Percentiles rank a stretch among this genome's conserved stretches.
These are phyloP conservation scores for Amphiura filiformis DNA, from an alignment of 35 echinoderm and acorn worm species.

Conservation along the genomic window DNA sequence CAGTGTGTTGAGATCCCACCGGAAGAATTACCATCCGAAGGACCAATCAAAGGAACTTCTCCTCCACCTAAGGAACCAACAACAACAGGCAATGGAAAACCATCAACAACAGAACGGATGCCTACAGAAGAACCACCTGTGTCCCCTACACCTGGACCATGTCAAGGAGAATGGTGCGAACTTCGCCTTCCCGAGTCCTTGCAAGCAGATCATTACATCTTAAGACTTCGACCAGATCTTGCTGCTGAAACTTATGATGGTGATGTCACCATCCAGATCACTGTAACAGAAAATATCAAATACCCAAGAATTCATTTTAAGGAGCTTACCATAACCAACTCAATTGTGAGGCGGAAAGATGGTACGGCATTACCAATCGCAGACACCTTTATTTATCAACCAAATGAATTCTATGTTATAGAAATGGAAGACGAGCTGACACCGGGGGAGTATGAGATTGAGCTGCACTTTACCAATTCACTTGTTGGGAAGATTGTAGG, in stretches of 20 bases:
- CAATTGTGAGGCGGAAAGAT: conserved; percentile 26
- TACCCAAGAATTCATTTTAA: conserved; percentile 72
- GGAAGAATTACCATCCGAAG: too few relatives aligned
- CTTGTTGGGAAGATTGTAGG: conserved; percentile 58
- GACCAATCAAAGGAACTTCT: neutral
- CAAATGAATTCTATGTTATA: conserved; percentile 82
- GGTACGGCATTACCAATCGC: neutral
- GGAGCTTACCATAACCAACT: conserved; percentile 35
- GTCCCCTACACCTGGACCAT: neutral
- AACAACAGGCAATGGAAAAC: neutral
- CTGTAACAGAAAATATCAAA: neutral
- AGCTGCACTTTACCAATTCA: conserved; percentile 47
- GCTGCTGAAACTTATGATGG: conserved; percentile 61
- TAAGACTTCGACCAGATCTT: conserved; percentile 66
- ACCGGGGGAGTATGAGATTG: conserved; percentile 45
- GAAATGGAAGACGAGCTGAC: conserved; percentile 16
- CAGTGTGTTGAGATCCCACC: conserved; percentile 17
- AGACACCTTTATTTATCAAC: conserved; percentile 16
- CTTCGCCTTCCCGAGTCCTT: conserved; percentile 56
- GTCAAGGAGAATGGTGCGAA: conserved; percentile 31
- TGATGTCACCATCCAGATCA: conserved; percentile 36
- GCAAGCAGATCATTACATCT: conserved; percentile 49
- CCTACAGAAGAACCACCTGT: neutral
- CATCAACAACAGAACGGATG: too few relatives aligned
- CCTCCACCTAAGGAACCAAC: neutral